Base-by-base conservation (phyloP, 2,113 vertebrate genomes). In the Pangasianodon gigas region DNA sequence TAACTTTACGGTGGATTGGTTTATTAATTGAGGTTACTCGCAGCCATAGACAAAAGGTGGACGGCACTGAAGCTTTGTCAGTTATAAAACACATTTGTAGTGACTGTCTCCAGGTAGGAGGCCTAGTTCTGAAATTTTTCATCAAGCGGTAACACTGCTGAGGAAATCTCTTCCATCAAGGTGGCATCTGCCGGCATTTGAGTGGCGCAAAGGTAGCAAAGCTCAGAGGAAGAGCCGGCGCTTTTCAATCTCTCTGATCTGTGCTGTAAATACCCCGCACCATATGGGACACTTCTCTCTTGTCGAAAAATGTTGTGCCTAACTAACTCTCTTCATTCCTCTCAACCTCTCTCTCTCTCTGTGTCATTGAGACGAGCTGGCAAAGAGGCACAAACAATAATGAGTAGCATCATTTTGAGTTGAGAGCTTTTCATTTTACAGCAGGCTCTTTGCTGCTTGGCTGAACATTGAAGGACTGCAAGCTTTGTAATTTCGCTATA, bases 241-340 rank as follows among this genome's bases (percentile, higher is more conserved):
- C 74, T 85, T 91, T 93, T 90, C 87, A 54, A 93, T 93, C 93
- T 87, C 71, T 93, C 86, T 91, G 48, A 92, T 92, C 87, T 91
- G 52, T 92, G 87, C 91, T 94, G 94, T 94, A 88, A 94, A 94
- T 92, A 94, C 92, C 91, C 71, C 1, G 75, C 89, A 88, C 93
- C 94, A 95, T 95, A 95, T 95, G 95, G 93, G 92, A 91, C 92
- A 62, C 75, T 90, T 89, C 84, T 85, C 91, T 94, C 83, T 88
- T 90, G 90, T 89, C 74, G 90, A 90, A 89, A 90, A 87, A 91
- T 87, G 87, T 91, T 90, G 91, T 91, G 90, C 74, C 92, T 91
- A 79, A 85, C 65, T 67, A 91, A 86, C 91, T 67, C 67, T 77
- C 84, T 37, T 62, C 48, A 32, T 75, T 86, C 88, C 69, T 89